A percentile compares a stretch with the other conserved stretches of the same genome.
phyloP scores from a whole-genome alignment of 1,140 invertebrate species.

The Eurosta solidaginis region DNA sequence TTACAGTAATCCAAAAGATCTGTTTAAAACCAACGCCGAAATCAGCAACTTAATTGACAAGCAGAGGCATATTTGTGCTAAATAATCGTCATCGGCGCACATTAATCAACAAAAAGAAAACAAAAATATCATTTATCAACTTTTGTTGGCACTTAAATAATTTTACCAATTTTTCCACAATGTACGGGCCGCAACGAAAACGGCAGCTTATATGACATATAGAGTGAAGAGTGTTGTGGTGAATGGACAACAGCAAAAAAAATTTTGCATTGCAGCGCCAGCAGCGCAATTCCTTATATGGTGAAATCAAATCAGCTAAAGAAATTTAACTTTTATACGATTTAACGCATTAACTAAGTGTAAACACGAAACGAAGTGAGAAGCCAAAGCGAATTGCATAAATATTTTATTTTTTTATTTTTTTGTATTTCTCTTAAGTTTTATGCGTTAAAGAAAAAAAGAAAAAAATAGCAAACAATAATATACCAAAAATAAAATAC shows the following conservation, averaged over 20 bases:
- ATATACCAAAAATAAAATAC: not conserved
- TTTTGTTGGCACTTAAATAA: not conserved
- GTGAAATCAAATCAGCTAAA: not conserved
- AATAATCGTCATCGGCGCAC: not conserved
- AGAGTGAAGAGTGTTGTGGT: not conserved
- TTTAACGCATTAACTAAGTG: not conserved
- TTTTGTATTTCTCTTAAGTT: slow-evolving; percentile 5
- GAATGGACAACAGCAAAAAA: not conserved
- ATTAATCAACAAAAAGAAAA: not conserved
- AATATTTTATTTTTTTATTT: not conserved
- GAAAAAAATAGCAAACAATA: not conserved
- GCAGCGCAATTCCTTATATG: not conserved
- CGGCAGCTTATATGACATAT: not conserved
- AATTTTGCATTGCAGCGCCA: not conserved
- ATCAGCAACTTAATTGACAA: too few relatives aligned
- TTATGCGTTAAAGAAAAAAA: not conserved
- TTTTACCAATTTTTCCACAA: not conserved
- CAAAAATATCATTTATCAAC: not conserved
- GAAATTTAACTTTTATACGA: not conserved
- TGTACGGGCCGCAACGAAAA: not conserved
- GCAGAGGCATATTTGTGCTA: too few relatives aligned
- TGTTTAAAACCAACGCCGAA: too few relatives aligned
- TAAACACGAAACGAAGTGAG: not conserved
- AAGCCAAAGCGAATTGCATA: not conserved
- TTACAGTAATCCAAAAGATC: too few relatives aligned